Percentiles rank a stretch among this genome's conserved stretches.
Evolutionary conservation across 2,113 vertebrate genomes (phyloP).

Genomic region (Clinocottus analis): DNA sequence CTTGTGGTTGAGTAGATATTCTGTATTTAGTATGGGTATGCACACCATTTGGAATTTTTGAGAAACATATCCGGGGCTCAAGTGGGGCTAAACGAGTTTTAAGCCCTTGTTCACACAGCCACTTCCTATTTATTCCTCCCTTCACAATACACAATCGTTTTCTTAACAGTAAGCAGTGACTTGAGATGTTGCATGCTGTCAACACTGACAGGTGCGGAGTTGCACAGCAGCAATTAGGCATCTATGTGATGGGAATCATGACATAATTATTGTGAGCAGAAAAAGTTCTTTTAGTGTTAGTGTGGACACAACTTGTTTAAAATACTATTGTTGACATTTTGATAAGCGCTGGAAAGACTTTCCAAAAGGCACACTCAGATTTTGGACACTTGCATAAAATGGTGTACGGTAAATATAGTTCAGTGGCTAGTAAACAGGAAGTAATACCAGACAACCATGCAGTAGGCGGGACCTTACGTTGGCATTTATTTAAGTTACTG

Average conservation of each 20-base stretch:
- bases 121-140: too few relatives aligned
- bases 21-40: too few relatives aligned
- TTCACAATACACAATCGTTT: background rate
- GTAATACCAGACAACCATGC: background rate
- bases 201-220: background rate
- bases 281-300: background rate
- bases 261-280: background rate
- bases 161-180: background rate
- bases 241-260: background rate
- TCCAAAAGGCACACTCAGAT: background rate
- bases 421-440: background rate
- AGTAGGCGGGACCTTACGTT: background rate
- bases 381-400: background rate
- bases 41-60: too few relatives aligned
- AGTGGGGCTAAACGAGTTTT: too few relatives aligned
- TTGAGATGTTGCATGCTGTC: background rate
- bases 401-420: background rate
- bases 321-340: background rate
- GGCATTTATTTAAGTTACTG: background rate
- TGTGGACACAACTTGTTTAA: background rate
- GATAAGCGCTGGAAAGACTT: background rate
- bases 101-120: background rate
- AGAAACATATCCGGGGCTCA: too few relatives aligned
- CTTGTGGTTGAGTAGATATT: too few relatives aligned
- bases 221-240: background rate